Evolutionary conservation across 2,113 vertebrate species (phyloP), one percentile per base, ranked within the genome.

Genomic region (Jacana jacana): DNA sequence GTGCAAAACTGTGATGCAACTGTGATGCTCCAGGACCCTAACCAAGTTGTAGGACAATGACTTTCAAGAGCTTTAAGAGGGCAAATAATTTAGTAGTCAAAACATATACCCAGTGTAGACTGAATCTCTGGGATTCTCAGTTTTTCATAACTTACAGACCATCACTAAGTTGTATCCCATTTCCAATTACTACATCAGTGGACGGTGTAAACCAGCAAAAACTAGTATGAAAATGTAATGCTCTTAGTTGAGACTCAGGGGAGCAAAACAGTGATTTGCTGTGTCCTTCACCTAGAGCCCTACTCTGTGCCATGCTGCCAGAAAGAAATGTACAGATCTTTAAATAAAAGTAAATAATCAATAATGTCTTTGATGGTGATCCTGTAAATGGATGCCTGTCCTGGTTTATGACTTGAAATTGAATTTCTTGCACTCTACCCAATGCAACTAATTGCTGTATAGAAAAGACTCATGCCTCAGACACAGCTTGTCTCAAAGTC

Each of bases 271-370:
- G 31, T 65, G 22, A 70, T 81, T 91, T 69, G 49, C 49, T 70
- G 11, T 42, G 73, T 72, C 89, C 84, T 87, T 96, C 71, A 77
- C 54, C n/a, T 71, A 66, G 31, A 64, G 30, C 20, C 30, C 14
- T 58, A 35, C 20, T 58, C 39, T 42, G 16, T 71, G 72, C 75
- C 79, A 35, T 88, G 55, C 42, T 93, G 90, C 70, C 46, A 63
- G 58, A 55, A 63, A 94, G 18, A 94, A 92, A 83, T 49, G 30
- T 51, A 88, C 55, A 83, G 80, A 55, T 65, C 55, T 86, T 89
- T 95, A 87, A 91, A 90, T 63, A 94, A 82, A 87, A 91, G 27
- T 70, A 91, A 96, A 75, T 73, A 96, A 76, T 58, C 73, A 42
- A 70, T 96, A 93, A 70, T 37, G 24, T 64, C 46, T 83, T 30